Conservation (phyloP, 2,888 invertebrate species). For the Xestia rhomboidea region DNA sequence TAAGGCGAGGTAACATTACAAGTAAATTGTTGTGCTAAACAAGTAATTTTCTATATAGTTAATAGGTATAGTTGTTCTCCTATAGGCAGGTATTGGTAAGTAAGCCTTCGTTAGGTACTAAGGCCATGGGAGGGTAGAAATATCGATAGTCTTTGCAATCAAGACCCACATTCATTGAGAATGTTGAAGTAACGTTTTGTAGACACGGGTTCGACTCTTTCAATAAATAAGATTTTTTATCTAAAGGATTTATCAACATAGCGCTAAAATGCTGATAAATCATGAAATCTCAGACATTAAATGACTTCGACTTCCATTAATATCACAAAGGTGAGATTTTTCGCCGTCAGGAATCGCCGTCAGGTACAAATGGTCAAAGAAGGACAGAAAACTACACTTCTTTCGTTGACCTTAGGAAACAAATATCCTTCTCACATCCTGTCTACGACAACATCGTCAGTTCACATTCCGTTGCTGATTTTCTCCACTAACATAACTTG, state of each 20-base stretch:
- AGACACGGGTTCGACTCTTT: too few relatives aligned
- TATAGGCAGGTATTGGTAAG: not conserved
- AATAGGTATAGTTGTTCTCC: slow-evolving; percentile 5
- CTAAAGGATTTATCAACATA: not conserved
- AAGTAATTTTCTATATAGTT: slow-evolving; percentile 43
- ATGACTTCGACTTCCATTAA: slow-evolving; percentile 27
- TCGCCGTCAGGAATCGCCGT: slow-evolving; percentile 65
- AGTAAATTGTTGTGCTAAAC: slow-evolving; percentile 55
- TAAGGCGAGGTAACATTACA: slow-evolving; percentile 37
- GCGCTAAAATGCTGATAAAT: not conserved
- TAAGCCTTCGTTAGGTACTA: not conserved
- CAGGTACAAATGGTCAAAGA: slow-evolving; percentile 64
- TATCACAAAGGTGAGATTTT: slow-evolving; percentile 51
- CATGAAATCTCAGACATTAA: slow-evolving; percentile 17
- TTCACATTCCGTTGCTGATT: slow-evolving; percentile 21
- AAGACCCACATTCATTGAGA: not conserved
- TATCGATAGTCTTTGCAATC: not conserved
- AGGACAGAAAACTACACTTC: slow-evolving; percentile 74
- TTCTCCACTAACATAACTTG: accelerated
- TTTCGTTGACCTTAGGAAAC: slow-evolving; percentile 72
- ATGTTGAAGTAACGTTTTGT: not conserved
- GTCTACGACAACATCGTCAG: not conserved
- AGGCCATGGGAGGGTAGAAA: not conserved
- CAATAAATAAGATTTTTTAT: not conserved
- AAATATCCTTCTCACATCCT: slow-evolving; percentile 53